These are phyloP conservation scores for Coregonus ussuriensis DNA, from an alignment of 2,797 vertebrate species.

Conservation along the genomic window DNA sequence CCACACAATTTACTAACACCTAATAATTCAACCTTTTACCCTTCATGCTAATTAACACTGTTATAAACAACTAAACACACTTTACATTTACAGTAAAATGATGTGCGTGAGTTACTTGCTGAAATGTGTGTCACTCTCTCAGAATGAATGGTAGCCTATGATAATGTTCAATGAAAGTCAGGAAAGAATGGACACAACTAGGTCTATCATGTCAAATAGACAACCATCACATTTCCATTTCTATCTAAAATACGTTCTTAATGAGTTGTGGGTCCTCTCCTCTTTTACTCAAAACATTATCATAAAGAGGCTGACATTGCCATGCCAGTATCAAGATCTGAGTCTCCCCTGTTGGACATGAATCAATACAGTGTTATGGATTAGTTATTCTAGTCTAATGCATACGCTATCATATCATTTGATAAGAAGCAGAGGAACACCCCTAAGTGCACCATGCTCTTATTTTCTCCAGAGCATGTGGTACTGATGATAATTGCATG, in stretches of 20 bases:
- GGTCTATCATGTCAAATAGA: not conserved
- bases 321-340: slow-evolving; percentile 29
- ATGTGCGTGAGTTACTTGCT: not conserved
- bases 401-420: slow-evolving; percentile 11
- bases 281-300: slow-evolving; percentile 11
- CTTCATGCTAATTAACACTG: not conserved
- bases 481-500: slow-evolving; percentile 2
- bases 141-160: not conserved
- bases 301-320: slow-evolving; percentile 38
- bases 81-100: not conserved
- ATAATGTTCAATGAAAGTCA: not conserved
- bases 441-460: too few species aligned
- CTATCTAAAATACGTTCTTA: not conserved
- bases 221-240: not conserved
- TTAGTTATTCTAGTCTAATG: slow-evolving; percentile 45
- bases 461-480: slow-evolving; percentile 12
- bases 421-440: too few species aligned
- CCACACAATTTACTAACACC: not conserved
- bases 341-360: slow-evolving; percentile 38
- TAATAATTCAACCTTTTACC: not conserved
- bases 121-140: not conserved
- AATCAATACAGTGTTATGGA: slow-evolving; percentile 70
- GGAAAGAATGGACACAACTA: too few species aligned
- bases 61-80: not conserved
- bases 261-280: not conserved